These are phyloP conservation scores for Strongylocentrotus purpuratus DNA, from an alignment of 35 echinoderm and acorn worm species.

Conservation along the genomic window DNA sequence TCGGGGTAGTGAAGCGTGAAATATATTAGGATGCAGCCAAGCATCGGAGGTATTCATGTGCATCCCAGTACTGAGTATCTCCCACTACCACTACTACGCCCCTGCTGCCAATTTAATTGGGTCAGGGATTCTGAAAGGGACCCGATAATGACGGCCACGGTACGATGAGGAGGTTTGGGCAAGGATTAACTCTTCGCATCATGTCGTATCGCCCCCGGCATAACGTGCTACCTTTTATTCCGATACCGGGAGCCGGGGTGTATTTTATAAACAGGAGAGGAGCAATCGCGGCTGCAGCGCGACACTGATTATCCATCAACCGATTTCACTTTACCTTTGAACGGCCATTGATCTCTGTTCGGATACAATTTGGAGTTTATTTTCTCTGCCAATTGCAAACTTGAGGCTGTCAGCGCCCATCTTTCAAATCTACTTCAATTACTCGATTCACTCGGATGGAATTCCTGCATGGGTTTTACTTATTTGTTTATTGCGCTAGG, in stretches of 20 bases:
- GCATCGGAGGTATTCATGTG: not conserved
- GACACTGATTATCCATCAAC: not conserved
- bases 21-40: not conserved
- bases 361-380: not conserved
- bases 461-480: not conserved
- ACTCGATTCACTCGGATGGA: not conserved
- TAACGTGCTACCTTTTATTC: not conserved
- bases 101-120: not conserved
- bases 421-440: slow-evolving; percentile 19
- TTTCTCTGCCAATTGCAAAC: slow-evolving; percentile 17
- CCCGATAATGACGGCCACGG: not conserved
- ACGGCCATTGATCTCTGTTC: slow-evolving; percentile 15
- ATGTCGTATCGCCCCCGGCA: not conserved
- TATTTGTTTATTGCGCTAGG: not conserved
- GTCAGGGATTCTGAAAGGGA: not conserved
- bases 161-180: not conserved
- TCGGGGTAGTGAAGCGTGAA: not conserved
- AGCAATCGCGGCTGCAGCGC: not conserved
- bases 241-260: not conserved
- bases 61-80: not conserved
- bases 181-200: slow-evolving; percentile 2
- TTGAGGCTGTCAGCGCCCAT: not conserved
- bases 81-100: not conserved
- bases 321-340: slow-evolving; percentile 10
- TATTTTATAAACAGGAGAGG: slow-evolving; percentile 6